Evolutionary conservation across 2,113 vertebrate species (phyloP).

Genomic region (Anoura caudifer): DNA sequence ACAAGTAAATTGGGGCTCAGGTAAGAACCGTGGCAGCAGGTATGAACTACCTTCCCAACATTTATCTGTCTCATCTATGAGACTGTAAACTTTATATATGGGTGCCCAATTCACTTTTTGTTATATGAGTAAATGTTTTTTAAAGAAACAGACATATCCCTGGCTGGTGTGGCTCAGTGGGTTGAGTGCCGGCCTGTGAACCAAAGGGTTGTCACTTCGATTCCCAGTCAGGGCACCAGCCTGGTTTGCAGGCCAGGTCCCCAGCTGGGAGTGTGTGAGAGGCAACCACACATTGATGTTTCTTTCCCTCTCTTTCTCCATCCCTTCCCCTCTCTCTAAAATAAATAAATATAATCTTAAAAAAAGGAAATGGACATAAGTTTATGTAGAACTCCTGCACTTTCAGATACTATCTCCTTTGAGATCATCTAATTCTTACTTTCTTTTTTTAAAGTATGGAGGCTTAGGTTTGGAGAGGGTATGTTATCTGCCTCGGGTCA

Average conservation of each 20-base stretch:
- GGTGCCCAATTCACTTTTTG: not conserved
- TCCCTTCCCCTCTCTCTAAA: too few species aligned
- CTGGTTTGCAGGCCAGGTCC: too few species aligned
- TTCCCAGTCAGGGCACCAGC: too few species aligned
- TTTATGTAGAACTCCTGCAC: not conserved
- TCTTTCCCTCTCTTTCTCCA: too few species aligned
- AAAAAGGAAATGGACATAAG: not conserved
- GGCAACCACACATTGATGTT: too few species aligned
- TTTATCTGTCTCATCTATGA: not conserved
- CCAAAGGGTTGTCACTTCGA: too few species aligned
- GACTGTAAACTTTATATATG: not conserved
- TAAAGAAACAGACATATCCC: not conserved
- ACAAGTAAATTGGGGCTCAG: not conserved
- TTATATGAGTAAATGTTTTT: not conserved
- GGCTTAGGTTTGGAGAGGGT: not conserved
- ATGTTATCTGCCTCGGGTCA: not conserved
- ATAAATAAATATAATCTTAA: too few species aligned
- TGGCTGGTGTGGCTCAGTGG: too few species aligned
- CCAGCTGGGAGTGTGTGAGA: too few species aligned
- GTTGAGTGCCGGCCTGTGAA: too few species aligned
- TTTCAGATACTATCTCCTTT: not conserved
- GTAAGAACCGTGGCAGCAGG: not conserved
- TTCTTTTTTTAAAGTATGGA: not conserved
- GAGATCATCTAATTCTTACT: not conserved
- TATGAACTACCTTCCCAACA: not conserved